Evolutionary conservation across 2,888 invertebrate species (phyloP).

Genomic region (Dioctria rufipes): DNA sequence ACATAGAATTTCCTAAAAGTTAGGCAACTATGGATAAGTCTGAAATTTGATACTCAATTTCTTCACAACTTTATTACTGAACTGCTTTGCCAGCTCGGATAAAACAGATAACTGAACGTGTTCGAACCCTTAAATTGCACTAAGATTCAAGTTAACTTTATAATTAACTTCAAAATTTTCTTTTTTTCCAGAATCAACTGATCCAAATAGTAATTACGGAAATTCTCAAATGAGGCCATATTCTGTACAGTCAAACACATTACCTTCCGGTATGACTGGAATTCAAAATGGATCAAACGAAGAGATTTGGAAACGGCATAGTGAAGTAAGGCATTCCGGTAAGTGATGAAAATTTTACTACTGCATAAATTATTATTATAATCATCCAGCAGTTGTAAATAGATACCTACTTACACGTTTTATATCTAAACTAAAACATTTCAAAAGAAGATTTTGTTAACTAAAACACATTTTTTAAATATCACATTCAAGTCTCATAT

Average conservation of each 20-base stretch:
- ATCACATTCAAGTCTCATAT: too few relatives aligned
- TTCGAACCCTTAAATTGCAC: too few relatives aligned
- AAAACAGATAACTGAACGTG: too few relatives aligned
- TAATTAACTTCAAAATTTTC: too few relatives aligned
- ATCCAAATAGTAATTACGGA: slow-evolving; percentile 64
- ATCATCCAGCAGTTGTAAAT: slow-evolving; percentile 24
- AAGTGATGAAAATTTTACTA: slow-evolving; percentile 49
- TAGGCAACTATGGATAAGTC: too few relatives aligned
- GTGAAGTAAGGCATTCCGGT: slow-evolving; percentile 69
- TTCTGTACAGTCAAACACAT: slow-evolving; percentile 64
- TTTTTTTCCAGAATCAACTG: slow-evolving; percentile 63
- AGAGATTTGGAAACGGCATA: slow-evolving; percentile 67
- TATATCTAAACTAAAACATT: neutral
- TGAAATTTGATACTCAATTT: too few relatives aligned
- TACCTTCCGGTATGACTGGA: slow-evolving; percentile 65
- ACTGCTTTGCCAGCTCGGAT: too few relatives aligned
- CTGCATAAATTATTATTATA: neutral
- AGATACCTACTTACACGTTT: slow-evolving; percentile 1
- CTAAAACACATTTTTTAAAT: too few relatives aligned
- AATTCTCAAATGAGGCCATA: slow-evolving; percentile 63
- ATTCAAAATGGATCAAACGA: slow-evolving; percentile 68
- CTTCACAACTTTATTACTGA: too few relatives aligned
- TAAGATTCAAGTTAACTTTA: too few relatives aligned
- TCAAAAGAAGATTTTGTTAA: neutral
- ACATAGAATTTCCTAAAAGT: too few relatives aligned